These are phyloP conservation scores for Silvanus unidentatus DNA, from an alignment of 2,888 invertebrate genomes.

Conservation along the genomic window DNA sequence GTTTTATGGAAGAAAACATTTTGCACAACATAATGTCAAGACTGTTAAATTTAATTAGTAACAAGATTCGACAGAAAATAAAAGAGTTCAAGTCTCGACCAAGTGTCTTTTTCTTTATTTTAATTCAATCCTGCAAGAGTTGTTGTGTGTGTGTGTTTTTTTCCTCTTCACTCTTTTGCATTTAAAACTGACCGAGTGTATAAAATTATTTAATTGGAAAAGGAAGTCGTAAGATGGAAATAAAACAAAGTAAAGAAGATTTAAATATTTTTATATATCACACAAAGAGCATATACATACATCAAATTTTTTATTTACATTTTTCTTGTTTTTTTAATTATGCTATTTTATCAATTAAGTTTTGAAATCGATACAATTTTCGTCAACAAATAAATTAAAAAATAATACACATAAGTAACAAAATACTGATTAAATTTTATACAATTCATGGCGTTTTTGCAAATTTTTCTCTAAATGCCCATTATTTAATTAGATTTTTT, in stretches of 20 bases:
- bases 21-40: no score
- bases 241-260: conserved; percentile 21
- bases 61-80: no score
- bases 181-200: no score
- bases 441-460: conserved; percentile 20
- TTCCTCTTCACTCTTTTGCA: no score
- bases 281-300: conserved; percentile 49
- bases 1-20: no score
- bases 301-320: conserved; percentile 41
- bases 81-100: no score
- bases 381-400: conserved; percentile 18
- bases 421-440: conserved; percentile 17
- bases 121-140: no score
- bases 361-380: conserved; percentile 26
- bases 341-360: conserved; percentile 33
- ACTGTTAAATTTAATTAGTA: no score
- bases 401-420: conserved; percentile 16
- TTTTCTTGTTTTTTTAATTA: conserved; percentile 31
- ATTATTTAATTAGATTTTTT: conserved; percentile 13
- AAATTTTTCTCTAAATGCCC: conserved; percentile 14
- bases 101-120: no score
- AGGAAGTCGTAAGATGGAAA: no score
- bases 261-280: conserved; percentile 49
- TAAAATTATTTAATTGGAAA: no score
- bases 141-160: no score